Base-by-base conservation (phyloP, 2,113 vertebrate genomes). In the Actinemys pallida region DNA sequence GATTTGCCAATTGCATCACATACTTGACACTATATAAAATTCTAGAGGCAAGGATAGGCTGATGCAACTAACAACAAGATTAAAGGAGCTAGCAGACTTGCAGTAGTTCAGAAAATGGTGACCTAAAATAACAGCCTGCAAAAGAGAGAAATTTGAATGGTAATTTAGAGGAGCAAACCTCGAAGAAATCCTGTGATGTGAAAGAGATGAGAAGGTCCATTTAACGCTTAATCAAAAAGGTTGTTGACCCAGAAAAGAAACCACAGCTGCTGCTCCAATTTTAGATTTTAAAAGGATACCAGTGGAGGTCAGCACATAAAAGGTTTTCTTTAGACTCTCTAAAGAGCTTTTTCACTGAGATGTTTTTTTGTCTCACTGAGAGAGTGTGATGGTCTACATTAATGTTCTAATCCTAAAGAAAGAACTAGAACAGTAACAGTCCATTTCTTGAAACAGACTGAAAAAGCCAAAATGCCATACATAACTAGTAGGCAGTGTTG, bases 91-190 rank as follows among this genome's bases (percentile, higher is more conserved):
- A 93, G 91, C 94, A 88, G 80, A 65, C 86, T 94, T 85, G 86
- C 91, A n/a, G 57, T 85, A 86, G 72, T 95, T 96, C 91, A 76
- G 69, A 85, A 94, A 97, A 95, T 91, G 80, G 89, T 92, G 90
- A 56, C 92, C 90, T 88, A 89, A 96, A 97, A 93, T 89, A 95
- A 84, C 72, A 92, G 87, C 81, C 93, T 94, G 88, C 85, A 90
- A 92, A 92, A 94, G 84, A 81, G 3, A 35, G 91, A 81, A 89
- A 96, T 75, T 92, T 45, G 5, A 87, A 94, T 76, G 72, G 88
- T 94, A 95, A 95, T 97, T 97, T 95, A 89, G 92, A 97, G 90
- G 89, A 95, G 87, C 79, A 95, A 72, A 84, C 72, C 86, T 84
- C 62, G 47, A 83, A 95, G 90, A 95, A 95, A 92, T 81, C 2